These are phyloP conservation scores for Bubo scandiacus DNA, from an alignment of 2,113 vertebrate genomes.

Conservation along the genomic window DNA sequence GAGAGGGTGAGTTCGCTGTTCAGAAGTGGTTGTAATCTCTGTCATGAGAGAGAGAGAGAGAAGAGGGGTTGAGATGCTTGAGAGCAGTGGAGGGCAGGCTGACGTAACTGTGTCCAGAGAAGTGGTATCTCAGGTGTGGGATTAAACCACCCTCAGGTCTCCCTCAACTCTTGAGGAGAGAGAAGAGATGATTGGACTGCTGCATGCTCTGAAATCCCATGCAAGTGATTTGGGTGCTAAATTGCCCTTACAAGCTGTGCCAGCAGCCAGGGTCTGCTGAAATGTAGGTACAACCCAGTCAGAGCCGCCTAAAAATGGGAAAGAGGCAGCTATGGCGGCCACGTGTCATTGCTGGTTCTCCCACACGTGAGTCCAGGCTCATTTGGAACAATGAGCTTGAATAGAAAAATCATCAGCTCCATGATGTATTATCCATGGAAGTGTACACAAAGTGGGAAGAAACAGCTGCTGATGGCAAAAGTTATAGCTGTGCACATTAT, in stretches of 20 bases:
- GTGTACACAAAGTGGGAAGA: background rate
- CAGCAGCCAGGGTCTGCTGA: background rate
- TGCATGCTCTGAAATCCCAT: background rate
- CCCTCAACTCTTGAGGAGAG: background rate
- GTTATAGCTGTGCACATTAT: background rate
- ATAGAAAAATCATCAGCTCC: background rate
- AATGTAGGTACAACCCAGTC: background rate
- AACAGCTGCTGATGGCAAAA: constrained; percentile 2
- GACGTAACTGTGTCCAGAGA: background rate
- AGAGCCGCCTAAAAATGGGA: background rate
- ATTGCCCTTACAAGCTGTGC: background rate
- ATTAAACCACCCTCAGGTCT: background rate
- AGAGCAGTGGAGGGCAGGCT: background rate
- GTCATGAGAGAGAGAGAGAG: background rate
- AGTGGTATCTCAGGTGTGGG: no score
- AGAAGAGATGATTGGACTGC: background rate
- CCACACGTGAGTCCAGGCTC: background rate
- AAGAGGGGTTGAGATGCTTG: background rate
- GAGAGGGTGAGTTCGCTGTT: background rate
- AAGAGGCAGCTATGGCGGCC: background rate
- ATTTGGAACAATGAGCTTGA: background rate
- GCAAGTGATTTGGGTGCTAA: background rate
- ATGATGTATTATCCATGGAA: background rate
- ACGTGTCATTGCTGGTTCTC: background rate
- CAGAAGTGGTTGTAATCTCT: background rate